Base-by-base conservation (phyloP, 2,113 vertebrate species). In the Panthera uncia region DNA sequence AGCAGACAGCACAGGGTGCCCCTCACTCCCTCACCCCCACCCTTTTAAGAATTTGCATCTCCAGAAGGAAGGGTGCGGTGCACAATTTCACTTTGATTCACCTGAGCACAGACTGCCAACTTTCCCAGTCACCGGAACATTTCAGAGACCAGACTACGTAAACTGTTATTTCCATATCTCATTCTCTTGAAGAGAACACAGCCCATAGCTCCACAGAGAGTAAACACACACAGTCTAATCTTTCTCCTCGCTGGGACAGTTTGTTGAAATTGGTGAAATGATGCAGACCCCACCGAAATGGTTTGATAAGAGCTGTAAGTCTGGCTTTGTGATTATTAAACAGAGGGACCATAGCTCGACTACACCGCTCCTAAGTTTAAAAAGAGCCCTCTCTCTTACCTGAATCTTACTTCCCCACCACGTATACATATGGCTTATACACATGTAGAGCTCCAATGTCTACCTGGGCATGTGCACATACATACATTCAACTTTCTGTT, bases 181-280 rank as follows among this genome's bases (percentile, higher is more conserved):
- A 19, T 87, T 98, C 97, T 94, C 93, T 98, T 29, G 2, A 97
- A 79, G 79, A 97, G 96, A 98, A 94, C 98, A 97, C 19, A 96
- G 95, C 90, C 90, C 95, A 93, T 96, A 98, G 98, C 85, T 98
- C 97, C 92, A 84, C 82, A 4, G 78, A 98, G 97, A 98, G 98
- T 98, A 99, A 99, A 99, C 98, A 99, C 95, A 89, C 98, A 97
- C 80, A 89, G 96, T 97, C 98, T 98, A 98, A 99, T 99, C 98
- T 99, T 98, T 97, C 98, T 98, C 92, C 94, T 98, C 81, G 2
- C 76, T 38, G 38, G 97, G 98, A 98, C 25, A 9, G 99, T 98
- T 99, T 99, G 99, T 99, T 99, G 99, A 99, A 99, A 99, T 97
- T 96, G 98, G 98, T 98, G 98, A 99, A 98, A 98, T 89, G 98